These are phyloP conservation scores for Triplophysa yarkandensis DNA, from an alignment of 2,797 vertebrate genomes.

Conservation along the genomic window DNA sequence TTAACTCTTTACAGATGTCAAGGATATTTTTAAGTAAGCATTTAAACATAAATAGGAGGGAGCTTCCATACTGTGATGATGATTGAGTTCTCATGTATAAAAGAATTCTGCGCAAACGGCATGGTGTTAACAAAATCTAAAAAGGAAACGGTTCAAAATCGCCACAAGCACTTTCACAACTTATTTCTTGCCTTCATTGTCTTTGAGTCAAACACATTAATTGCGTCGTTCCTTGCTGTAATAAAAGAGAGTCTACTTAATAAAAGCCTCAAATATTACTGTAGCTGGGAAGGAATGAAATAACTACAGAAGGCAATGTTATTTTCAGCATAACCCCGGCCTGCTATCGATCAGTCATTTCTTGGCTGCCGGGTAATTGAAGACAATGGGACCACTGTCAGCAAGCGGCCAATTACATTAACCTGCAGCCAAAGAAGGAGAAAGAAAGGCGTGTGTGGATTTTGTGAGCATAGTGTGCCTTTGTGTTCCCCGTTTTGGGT, in stretches of 20 bases:
- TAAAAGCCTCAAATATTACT: constrained; percentile 29
- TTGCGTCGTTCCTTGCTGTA: background rate
- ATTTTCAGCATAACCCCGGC: constrained; percentile 31
- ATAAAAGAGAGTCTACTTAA: constrained; percentile 37
- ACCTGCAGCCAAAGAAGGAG: constrained; percentile 23
- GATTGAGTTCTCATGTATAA: too few relatives aligned
- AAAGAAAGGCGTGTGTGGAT: constrained; percentile 17
- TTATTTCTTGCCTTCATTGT: background rate
- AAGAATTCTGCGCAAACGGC: too few relatives aligned
- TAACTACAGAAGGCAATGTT: constrained; percentile 28
- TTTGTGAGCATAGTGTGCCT: constrained; percentile 11
- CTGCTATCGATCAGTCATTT: constrained; percentile 40
- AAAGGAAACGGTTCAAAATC: background rate
- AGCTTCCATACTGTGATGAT: too few relatives aligned
- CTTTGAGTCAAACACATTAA: constrained; percentile 13
- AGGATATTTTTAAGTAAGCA: too few relatives aligned
- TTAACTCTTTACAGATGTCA: too few relatives aligned
- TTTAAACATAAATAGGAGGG: too few relatives aligned
- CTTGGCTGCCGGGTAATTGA: constrained; percentile 39
- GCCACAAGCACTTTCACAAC: background rate
- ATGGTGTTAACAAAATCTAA: background rate
- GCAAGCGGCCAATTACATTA: constrained; percentile 36
- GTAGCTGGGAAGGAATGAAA: constrained; percentile 22
- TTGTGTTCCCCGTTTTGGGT: constrained; percentile 30
- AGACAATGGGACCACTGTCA: constrained; percentile 40